Percentiles rank a stretch among this genome's conserved stretches.
These are phyloP conservation scores for Wiebesia pumilae DNA, from an alignment of 1,140 invertebrate species.

Conservation along the genomic window DNA sequence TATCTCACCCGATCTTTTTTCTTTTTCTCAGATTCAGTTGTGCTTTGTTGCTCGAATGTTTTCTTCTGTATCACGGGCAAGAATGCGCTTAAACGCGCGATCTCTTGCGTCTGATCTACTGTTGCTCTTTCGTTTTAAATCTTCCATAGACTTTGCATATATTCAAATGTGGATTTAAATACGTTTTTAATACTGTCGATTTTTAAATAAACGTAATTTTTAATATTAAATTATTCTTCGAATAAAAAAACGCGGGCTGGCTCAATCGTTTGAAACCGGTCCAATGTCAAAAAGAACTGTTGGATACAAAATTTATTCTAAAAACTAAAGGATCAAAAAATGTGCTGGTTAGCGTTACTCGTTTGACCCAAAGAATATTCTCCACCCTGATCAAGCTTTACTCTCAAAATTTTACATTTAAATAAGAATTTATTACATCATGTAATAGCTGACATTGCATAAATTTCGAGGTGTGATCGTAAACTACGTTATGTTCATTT, in stretches of 20 bases:
- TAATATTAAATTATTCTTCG: slow-evolving; percentile 20
- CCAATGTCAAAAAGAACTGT: neutral
- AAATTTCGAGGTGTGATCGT: neutral
- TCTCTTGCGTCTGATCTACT: slow-evolving; percentile 25
- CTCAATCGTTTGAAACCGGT: neutral
- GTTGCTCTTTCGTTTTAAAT: slow-evolving; percentile 21
- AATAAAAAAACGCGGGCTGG: neutral
- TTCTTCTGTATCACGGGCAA: slow-evolving; percentile 38
- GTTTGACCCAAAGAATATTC: slow-evolving; percentile 4
- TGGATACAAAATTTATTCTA: neutral
- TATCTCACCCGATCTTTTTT: slow-evolving; percentile 48
- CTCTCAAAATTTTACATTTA: neutral
- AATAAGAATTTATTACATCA: neutral
- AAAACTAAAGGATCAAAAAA: slow-evolving; percentile 14
- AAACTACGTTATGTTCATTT: neutral
- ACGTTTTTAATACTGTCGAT: neutral
- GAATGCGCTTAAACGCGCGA: slow-evolving; percentile 44
- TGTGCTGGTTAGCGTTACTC: neutral
- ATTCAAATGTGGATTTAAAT: neutral
- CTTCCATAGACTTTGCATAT: slow-evolving; percentile 32
- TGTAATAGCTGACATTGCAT: neutral
- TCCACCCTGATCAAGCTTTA: neutral
- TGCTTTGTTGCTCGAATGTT: slow-evolving; percentile 49
- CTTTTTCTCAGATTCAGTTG: slow-evolving; percentile 37
- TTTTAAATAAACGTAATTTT: neutral